phyloP scores from a whole-genome alignment of 2,113 vertebrate genomes.

The Prionailurus viverrinus region DNA sequence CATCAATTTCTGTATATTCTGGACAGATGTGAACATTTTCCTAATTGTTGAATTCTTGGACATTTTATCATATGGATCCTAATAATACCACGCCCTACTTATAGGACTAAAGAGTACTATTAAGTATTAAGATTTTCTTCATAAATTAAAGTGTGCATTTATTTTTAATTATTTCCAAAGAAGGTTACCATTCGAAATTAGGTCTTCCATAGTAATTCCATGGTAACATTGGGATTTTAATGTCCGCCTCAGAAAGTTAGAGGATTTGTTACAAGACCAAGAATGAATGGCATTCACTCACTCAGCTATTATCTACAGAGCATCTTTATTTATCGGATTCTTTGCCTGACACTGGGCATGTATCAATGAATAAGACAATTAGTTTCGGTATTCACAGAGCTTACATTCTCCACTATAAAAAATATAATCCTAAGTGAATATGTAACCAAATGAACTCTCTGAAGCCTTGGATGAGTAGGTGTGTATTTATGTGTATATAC shows the following conservation, averaged over 20 bases:
- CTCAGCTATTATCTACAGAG: neutral
- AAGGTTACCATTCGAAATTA: neutral
- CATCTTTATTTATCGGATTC: neutral
- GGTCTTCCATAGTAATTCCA: neutral
- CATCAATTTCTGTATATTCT: neutral
- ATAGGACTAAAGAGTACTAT: neutral
- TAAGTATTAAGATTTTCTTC: neutral
- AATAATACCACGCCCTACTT: neutral
- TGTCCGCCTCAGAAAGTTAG: neutral
- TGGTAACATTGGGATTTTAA: neutral
- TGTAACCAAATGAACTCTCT: neutral
- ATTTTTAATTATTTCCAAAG: neutral
- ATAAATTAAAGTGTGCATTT: neutral
- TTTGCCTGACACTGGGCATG: neutral
- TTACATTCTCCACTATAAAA: neutral
- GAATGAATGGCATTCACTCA: neutral
- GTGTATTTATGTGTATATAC: neutral
- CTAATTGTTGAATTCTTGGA: neutral
- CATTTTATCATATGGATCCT: neutral
- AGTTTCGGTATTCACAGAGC: neutral
- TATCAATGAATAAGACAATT: neutral
- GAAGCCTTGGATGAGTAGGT: neutral
- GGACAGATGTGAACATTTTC: conserved; percentile 13
- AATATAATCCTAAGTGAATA: neutral
- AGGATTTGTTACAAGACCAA: neutral